Evolutionary conservation across 2,797 vertebrate genomes (phyloP).

Genomic region (Sebastes matsubarae): DNA sequence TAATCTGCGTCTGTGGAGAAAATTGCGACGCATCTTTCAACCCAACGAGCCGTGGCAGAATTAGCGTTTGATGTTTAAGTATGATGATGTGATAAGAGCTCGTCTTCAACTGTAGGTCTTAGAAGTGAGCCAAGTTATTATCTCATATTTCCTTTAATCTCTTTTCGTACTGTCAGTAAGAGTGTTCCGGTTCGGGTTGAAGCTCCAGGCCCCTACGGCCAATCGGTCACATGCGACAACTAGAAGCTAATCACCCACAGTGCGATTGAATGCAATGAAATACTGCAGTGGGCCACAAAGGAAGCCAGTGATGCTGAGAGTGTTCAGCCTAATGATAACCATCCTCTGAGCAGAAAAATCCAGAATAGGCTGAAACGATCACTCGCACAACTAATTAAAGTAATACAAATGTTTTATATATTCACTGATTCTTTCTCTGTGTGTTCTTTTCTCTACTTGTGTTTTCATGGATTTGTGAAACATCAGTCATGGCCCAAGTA

Average conservation of each 20-base stretch:
- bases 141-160: conserved; percentile 52
- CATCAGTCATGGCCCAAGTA: background rate
- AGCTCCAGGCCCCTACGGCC: background rate
- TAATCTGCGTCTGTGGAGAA: conserved; percentile 40
- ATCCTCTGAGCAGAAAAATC: background rate
- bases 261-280: conserved; percentile 4
- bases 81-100: conserved; percentile 47
- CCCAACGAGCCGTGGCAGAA: conserved; percentile 44
- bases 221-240: background rate
- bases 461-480: background rate
- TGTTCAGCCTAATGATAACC: background rate
- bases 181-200: conserved; percentile 10
- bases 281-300: background rate
- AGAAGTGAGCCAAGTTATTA: conserved; percentile 38
- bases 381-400: background rate
- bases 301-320: background rate
- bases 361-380: background rate
- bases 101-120: conserved; percentile 22
- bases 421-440: background rate
- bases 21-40: conserved; percentile 32
- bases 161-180: conserved; percentile 12
- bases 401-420: background rate
- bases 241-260: conserved; percentile 12
- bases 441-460: background rate
- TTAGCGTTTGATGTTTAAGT: conserved; percentile 47